A percentile compares a stretch with the other conserved stretches of the same genome.
Conservation (phyloP, 2,888 invertebrate genomes). For the Panorpa germanica region DNA sequence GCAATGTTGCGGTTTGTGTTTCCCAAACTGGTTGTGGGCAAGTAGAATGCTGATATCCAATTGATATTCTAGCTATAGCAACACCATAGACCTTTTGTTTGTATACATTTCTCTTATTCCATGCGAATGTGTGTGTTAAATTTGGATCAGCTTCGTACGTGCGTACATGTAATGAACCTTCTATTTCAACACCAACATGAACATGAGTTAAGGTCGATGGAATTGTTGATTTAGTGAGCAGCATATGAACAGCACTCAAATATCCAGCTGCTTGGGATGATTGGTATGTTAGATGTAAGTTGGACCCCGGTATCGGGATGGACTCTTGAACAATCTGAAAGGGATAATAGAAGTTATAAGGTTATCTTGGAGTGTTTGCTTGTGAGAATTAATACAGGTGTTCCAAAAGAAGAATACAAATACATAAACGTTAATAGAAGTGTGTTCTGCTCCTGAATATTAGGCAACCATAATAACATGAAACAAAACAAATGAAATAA, state of each 20-base stretch:
- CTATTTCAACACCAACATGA: constrained; percentile 81
- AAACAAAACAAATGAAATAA: too few species aligned
- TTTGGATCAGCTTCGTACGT: constrained; percentile 93
- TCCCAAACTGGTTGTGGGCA: constrained; percentile 87
- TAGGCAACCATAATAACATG: too few species aligned
- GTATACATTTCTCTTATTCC: constrained; percentile 96
- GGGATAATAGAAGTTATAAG: constrained; percentile 10
- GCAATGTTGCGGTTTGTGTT: constrained; percentile 79
- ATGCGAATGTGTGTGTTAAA: constrained; percentile 87
- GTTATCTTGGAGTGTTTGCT: too few species aligned
- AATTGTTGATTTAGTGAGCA: constrained; percentile 60
- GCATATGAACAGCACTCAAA: constrained; percentile 80
- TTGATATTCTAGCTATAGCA: constrained; percentile 70
- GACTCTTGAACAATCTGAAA: constrained; percentile 88
- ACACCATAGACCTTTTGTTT: constrained; percentile 88
- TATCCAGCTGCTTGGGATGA: constrained; percentile 91
- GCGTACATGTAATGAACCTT: constrained; percentile 80
- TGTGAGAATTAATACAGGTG: too few species aligned
- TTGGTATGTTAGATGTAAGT: constrained; percentile 84
- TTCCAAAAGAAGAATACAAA: too few species aligned
- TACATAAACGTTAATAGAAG: too few species aligned
- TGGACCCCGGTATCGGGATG: constrained; percentile 83
- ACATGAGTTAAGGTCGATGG: constrained; percentile 72
- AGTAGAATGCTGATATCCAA: constrained; percentile 86
- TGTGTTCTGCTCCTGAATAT: too few species aligned